Evolutionary conservation across 2,797 vertebrate species (phyloP).

Genomic region (Meda fulgida): DNA sequence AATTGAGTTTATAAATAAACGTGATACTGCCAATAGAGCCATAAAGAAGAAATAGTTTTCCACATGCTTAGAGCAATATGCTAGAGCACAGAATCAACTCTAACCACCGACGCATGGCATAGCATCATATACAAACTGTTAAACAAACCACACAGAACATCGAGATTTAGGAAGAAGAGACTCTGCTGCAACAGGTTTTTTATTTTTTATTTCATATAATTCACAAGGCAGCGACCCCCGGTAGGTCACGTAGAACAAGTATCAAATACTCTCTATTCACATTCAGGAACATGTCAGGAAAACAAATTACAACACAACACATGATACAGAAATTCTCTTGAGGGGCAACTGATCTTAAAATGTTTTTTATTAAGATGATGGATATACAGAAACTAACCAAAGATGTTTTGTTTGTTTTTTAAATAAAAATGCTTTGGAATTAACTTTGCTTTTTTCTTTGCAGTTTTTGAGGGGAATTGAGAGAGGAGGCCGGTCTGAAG

Average conservation of each 20-base stretch:
- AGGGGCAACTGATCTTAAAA: constrained; percentile 24
- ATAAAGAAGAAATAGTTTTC: constrained; percentile 14
- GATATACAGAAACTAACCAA: constrained; percentile 15
- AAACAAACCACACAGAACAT: background rate
- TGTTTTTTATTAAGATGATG: constrained; percentile 13
- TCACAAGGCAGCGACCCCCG: constrained; percentile 53
- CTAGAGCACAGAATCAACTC: constrained; percentile 18
- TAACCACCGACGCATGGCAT: background rate
- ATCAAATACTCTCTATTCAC: constrained; percentile 69
- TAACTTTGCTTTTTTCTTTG: background rate
- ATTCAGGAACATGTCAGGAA: constrained; percentile 72
- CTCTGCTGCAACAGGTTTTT: constrained; percentile 66
- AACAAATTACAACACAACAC: constrained; percentile 71
- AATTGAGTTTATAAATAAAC: constrained; percentile 37
- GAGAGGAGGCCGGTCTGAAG: constrained; percentile 4
- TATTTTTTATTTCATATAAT: constrained; percentile 56
- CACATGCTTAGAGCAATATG: constrained; percentile 20
- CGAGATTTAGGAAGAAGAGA: constrained; percentile 57
- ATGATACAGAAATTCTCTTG: constrained; percentile 66
- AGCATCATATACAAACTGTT: background rate
- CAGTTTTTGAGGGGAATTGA: background rate
- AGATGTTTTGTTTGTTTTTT: background rate
- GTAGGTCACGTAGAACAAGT: constrained; percentile 57
- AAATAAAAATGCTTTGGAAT: background rate
- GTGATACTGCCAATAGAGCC: constrained; percentile 3